These are phyloP conservation scores for Drosophila kanapiae DNA, from an alignment of 1,140 invertebrate genomes.

Conservation along the genomic window DNA sequence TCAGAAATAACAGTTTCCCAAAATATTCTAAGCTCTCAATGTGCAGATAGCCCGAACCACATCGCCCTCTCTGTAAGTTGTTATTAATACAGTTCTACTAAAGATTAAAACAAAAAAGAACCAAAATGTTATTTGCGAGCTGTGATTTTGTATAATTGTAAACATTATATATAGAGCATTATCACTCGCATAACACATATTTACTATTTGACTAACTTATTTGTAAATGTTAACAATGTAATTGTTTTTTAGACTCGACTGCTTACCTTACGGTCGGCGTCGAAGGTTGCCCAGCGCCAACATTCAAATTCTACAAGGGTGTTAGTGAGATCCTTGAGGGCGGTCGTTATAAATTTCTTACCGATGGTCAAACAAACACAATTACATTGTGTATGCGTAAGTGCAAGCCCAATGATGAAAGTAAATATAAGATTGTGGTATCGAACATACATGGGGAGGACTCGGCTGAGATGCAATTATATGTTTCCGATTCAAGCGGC, in stretches of 20 bases:
- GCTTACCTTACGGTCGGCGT: constrained; percentile 95
- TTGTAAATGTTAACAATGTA: constrained; percentile 19
- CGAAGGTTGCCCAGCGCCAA: constrained; percentile 96
- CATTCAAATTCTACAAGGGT: constrained; percentile 98
- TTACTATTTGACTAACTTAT: constrained; percentile 27
- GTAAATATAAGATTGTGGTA: constrained; percentile 96
- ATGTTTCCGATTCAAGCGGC: constrained; percentile 97
- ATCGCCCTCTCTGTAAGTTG: too few species aligned
- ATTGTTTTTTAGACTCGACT: constrained; percentile 90
- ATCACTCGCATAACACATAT: too few species aligned
- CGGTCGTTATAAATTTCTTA: constrained; percentile 96
- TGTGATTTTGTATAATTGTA: too few species aligned
- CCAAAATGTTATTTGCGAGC: too few species aligned
- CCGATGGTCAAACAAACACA: constrained; percentile 94
- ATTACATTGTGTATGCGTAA: constrained; percentile 98
- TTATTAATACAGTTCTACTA: too few species aligned
- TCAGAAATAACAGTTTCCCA: not conserved
- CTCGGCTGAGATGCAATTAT: constrained; percentile 96
- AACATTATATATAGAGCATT: too few species aligned
- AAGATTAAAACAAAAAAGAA: too few species aligned
- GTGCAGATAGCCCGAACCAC: too few species aligned
- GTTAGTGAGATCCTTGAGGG: constrained; percentile 96
- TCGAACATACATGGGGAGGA: constrained; percentile 97
- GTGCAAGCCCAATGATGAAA: constrained; percentile 98
- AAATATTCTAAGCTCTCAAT: not conserved